These are phyloP conservation scores for Tenebrosternarchus preto DNA, from an alignment of 2,113 vertebrate genomes.

Conservation along the genomic window DNA sequence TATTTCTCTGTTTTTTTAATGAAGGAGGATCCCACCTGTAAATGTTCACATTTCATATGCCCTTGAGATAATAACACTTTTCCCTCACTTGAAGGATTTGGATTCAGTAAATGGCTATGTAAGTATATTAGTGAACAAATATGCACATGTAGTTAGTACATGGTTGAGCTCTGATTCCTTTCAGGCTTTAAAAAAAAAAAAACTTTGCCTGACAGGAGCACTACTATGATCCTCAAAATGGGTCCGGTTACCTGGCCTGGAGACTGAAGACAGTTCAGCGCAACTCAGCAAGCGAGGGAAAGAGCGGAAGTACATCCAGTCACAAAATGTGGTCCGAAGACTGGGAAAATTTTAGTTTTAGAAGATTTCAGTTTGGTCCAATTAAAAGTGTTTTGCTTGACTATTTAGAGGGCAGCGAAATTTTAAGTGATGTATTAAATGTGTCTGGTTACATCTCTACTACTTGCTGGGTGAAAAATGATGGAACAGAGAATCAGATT, in stretches of 20 bases:
- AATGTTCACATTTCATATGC: slow-evolving; percentile 1
- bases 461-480: slow-evolving; percentile 44
- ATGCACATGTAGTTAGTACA: background rate
- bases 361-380: slow-evolving; percentile 21
- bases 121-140: slow-evolving; percentile 2
- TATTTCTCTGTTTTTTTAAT: slow-evolving; percentile 7
- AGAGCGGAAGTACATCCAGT: slow-evolving; percentile 15
- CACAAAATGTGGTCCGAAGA: slow-evolving; percentile 38
- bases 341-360: slow-evolving; percentile 12
- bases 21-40: slow-evolving; percentile 9
- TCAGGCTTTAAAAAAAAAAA: background rate
- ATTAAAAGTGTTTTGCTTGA: background rate
- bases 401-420: background rate
- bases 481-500: slow-evolving; percentile 46
- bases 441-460: slow-evolving; percentile 28
- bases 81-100: slow-evolving; percentile 10
- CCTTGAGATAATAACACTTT: background rate
- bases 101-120: too few relatives aligned
- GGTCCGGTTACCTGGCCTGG: slow-evolving; percentile 42
- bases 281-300: slow-evolving; percentile 33
- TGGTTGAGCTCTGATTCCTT: too few relatives aligned
- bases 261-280: slow-evolving; percentile 43
- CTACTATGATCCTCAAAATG: background rate
- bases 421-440: background rate
- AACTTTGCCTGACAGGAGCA: background rate